Evolutionary conservation across 1,140 invertebrate genomes (phyloP), one percentile per base, ranked within the genome.

Genomic region (Pristionchus pacificus): DNA sequence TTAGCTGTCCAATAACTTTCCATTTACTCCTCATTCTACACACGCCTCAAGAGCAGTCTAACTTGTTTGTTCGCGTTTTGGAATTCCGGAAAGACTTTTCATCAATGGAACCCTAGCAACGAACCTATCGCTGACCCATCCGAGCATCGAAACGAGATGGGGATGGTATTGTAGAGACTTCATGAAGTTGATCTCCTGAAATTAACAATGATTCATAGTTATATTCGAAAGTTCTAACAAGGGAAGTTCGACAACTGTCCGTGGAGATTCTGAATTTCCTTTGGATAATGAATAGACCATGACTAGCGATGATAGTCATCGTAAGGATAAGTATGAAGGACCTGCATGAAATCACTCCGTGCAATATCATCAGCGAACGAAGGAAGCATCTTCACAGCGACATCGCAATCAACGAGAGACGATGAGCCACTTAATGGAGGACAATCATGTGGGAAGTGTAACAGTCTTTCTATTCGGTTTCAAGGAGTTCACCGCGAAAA

Each of bases 141-240:
- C 78, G 28, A 79, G 59, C 78, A 79, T 77, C 14, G 68, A 74
- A n/a, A 79, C 78, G 24, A 79, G 65, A 67, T 80, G 78, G 1
- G 67, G 73, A 70, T 79, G 78, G 66, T 76, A 80, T 15, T 68
- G 65, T 28, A 76, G 72, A n/a, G 70, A 78, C 62, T 79, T 79
- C 78, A 79, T 79, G 67, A 80, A 79, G 71, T 75, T 76, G 30
- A 79, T 79, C 68, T 79, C 78, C 72, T 77, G 55, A 24, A 63
- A 63, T n/a, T 25, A 65, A 55, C 38, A 49, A 49, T 49, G 6
- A 19, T 10, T 49, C 6, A 49, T 49, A 19, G 38, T n/a, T n/a
- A n/a, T n/a, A n/a, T n/a, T n/a, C n/a, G n/a, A n/a, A n/a, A n/a
- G n/a, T n/a, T n/a, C n/a, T n/a, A n/a, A n/a, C n/a, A n/a, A n/a